Evolutionary conservation across 2,888 invertebrate genomes (phyloP), one percentile per base, ranked within the genome.

Genomic region (Plusia festucae): DNA sequence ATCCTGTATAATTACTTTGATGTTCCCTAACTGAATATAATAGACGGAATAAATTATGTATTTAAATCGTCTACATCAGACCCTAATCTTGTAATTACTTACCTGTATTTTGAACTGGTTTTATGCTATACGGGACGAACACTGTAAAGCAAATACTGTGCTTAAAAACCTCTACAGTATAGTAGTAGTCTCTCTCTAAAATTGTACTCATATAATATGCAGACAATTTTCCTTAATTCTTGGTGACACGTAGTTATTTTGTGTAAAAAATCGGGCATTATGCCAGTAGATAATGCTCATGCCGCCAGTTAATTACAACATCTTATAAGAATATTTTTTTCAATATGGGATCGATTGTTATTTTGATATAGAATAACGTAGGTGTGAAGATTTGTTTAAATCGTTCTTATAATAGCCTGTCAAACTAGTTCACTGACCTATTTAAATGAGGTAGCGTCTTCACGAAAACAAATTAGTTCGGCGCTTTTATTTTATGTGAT

Each of bases 231-330:
- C 65, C 78, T 83, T 78, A 78, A 78, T 85, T 81, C 60, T 63
- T 57, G 51, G 63, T 76, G 79, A 76, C 81, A 76, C 60, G 79
- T 63, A 67, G 76, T 76, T 63, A 72, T 70, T 83, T 81, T 82
- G 78, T 78, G 70, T 61, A 79, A 78, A 80, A 81, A 79, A 68
- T 66, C 65, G 65, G 86, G 86, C 84, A 66, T 53, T 58, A 64
- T 80, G 86, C 87, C 87, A 86, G 76, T 70, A 79, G 76, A 84
- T 79, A 79, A 73, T 73, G 76, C 44, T 79, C 70, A 68, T 68
- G 64, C 71, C 65, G 44, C 62, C 68, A 71, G 66, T 66, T 76
- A 76, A 76, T 82, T 80, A 80, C 72, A 59, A 63, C 66, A 67
- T 79, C 76, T 76, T 76, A 79, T 75, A 83, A 69, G 68, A 69